Conservation (phyloP, 1,140 invertebrate species). For the Anagrus nilaparvatae region DNA sequence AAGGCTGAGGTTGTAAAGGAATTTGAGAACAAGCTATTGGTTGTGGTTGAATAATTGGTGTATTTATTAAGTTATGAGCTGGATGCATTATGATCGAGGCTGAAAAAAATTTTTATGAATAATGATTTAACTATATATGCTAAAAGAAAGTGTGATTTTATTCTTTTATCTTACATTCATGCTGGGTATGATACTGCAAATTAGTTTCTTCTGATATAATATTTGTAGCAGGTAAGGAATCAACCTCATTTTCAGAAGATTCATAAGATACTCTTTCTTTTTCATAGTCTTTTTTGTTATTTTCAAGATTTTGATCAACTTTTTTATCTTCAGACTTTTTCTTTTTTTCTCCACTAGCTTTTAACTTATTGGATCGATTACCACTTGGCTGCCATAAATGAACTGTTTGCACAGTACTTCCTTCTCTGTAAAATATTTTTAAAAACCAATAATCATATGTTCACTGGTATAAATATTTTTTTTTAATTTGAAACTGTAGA, state of each 20-base stretch:
- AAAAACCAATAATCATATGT: neutral
- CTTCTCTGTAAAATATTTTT: constrained; percentile 23
- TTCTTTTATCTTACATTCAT: constrained; percentile 8
- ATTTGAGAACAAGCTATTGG: no score
- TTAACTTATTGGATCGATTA: constrained; percentile 36
- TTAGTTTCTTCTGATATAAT: constrained; percentile 20
- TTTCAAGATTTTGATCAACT: constrained; percentile 10
- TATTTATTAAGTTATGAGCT: constrained; percentile 23
- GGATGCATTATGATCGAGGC: constrained; percentile 27
- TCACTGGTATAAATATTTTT: neutral
- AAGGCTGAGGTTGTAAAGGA: no score
- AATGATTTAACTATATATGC: no score
- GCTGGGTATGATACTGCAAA: constrained; percentile 27
- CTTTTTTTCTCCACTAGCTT: constrained; percentile 25
- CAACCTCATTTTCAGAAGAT: constrained; percentile 16
- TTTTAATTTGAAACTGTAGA: neutral
- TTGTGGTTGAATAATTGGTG: constrained; percentile 17
- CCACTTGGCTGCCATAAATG: constrained; percentile 40
- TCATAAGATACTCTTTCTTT: no score
- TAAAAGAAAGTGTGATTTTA: neutral
- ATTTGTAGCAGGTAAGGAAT: constrained; percentile 16
- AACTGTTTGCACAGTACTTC: constrained; percentile 38
- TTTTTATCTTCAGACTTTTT: constrained; percentile 26
- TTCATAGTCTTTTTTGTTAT: constrained; percentile 7
- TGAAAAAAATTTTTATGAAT: constrained; percentile 18